Evolutionary conservation across 2,888 invertebrate species (phyloP).

Genomic region (Cheilosia vernalis): DNA sequence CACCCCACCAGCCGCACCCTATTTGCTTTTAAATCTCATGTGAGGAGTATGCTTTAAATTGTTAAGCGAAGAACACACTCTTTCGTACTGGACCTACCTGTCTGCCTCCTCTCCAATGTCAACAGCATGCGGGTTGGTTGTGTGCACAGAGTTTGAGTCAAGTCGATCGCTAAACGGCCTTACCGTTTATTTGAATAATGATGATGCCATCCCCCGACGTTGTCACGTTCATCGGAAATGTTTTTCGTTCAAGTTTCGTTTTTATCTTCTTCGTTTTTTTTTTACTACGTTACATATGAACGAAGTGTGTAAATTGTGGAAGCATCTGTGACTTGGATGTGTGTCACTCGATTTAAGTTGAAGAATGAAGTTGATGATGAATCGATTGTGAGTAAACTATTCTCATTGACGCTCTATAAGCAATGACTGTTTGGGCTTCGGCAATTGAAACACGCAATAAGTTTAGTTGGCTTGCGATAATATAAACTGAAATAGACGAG

Average conservation of each 20-base stretch:
- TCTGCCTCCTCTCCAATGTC: constrained; percentile 66
- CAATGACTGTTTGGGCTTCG: neutral
- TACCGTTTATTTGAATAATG: constrained; percentile 72
- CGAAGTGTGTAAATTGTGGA: constrained; percentile 9
- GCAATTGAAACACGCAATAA: constrained; percentile 19
- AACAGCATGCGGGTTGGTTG: constrained; percentile 45
- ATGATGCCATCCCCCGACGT: constrained; percentile 65
- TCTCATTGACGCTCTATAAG: constrained; percentile 12
- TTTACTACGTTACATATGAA: constrained; percentile 3
- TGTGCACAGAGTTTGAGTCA: constrained; percentile 47
- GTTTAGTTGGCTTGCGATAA: neutral
- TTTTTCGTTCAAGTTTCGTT: constrained; percentile 36
- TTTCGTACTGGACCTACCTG: constrained; percentile 57
- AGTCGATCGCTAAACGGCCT: constrained; percentile 59
- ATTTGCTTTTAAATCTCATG: constrained; percentile 62
- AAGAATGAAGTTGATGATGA: constrained; percentile 50
- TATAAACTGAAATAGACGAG: constrained; percentile 29
- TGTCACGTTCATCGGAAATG: constrained; percentile 67
- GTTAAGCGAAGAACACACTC: constrained; percentile 14
- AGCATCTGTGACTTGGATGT: constrained; percentile 58
- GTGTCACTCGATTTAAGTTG: constrained; percentile 57
- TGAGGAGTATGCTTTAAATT: constrained; percentile 30
- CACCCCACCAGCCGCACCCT: constrained; percentile 62
- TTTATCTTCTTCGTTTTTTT: neutral
- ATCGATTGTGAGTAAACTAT: constrained; percentile 35